Base-by-base conservation (phyloP, 1,140 invertebrate genomes). In the Drosophila punjabiensis region DNA sequence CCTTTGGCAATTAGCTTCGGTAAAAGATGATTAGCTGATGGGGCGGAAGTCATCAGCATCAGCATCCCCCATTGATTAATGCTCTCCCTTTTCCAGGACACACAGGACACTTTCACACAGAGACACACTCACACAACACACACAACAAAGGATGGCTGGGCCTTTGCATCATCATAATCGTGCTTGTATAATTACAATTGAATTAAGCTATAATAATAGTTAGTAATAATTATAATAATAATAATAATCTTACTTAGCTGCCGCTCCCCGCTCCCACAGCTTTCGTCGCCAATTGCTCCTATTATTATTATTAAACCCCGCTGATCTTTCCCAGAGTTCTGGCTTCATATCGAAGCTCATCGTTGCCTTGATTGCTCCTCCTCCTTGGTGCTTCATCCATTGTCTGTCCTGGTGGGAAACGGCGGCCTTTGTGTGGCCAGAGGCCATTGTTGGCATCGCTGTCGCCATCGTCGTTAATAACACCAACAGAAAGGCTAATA, bases 171-270 rank as follows among this genome's bases (percentile, higher is more conserved):
- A 67, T 77, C 56, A 67, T 77, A 82, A 67, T 76, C 79, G 52
- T 71, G 63, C 48, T 79, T 63, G 77, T 86, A 53, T 77, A 91
- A 80, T 86, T 86, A 86, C 69, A 86, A 80, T 82, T 90, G 89
- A 80, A 90, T 90, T 90, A 90, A 86, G 82, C 79, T 90, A 90
- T 81, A 82, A 91, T 56, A 56, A 39, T 56, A 39, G 18, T 24
- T 84, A 81, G 84, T 48, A 48, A 47, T 47, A 24, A 32, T 35
- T 24, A 39, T 80, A 70, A 90, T 76, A 52, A 53, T 55, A 56
- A 39, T 56, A 56, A 56, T 82, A 81, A 90, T 71, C 60, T 71
- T 66, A 64, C 52, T 68, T 62, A 45, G 69, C 62, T 41, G 55
- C 14, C 14, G 35, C 67, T 70, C 50, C 63, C 53, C 69, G 35